Evolutionary conservation across 2,888 invertebrate genomes (phyloP), one percentile per base, ranked within the genome.

Genomic region (Drosophila dives): DNA sequence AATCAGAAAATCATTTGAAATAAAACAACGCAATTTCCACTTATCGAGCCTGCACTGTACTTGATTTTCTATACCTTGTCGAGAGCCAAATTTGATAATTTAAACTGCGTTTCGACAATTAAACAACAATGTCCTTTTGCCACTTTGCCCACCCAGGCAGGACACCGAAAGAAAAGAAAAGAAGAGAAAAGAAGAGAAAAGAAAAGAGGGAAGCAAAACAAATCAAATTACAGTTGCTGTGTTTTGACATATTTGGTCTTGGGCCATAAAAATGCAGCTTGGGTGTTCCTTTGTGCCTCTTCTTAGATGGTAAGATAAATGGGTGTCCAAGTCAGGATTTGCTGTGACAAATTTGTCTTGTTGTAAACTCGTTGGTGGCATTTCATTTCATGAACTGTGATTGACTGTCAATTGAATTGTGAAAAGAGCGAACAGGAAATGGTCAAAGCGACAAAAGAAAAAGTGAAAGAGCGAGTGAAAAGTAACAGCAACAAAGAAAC

Each of bases 271-370:
- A 80, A 65, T 80, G 49, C 73, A 45, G 70, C 70, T 40, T 84
- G 84, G 80, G 80, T 81, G 81, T 77, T 83, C 72, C 61, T 53
- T 63, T 65, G 56, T 59, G 3, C 11, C 17, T 38, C 36, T 51
- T 20, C 34, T 23, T 38, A 60, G 33, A 62, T 34, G 42, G 26
- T 12, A 33, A 32, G 58, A 42, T 68, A 51, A 33, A 17, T 15
- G 1, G 7, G 34, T n/a, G 6, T 23, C 56, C 10, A 32, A 8
- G 33, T 36, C 20, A 12, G 26, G 49, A 15, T 11, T n/a, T 34
- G 34, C 60, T 48, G 64, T 61, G 64, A 66, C 64, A 69, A 55
- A 69, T 68, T 23, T 48, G 23, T 59, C 26, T 34, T 11, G 70
- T 63, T 45, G 59, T 59, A 33, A 54, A 53, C 59, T 61, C 45